Evolutionary conservation across 2,797 vertebrate species (phyloP).

Genomic region (Manis pentadactyla): DNA sequence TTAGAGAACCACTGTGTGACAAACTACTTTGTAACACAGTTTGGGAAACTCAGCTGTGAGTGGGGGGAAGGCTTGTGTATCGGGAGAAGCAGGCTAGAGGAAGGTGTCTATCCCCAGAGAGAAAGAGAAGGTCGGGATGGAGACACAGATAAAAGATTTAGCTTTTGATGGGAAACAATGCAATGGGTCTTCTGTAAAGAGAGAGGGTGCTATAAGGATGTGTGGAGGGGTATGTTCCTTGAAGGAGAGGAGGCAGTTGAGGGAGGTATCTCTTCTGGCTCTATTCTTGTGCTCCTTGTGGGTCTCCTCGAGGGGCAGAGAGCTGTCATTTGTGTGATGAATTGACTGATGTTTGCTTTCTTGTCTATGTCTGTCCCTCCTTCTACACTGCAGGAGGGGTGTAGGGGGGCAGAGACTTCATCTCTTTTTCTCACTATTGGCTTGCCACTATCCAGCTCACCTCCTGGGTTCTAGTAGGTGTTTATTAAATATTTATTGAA

Average conservation of each 20-base stretch:
- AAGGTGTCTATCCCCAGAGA: neutral
- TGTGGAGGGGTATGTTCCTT: neutral
- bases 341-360: neutral
- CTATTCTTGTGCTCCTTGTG: neutral
- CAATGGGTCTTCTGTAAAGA: neutral
- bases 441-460: neutral
- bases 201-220: neutral
- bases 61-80: neutral
- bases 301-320: neutral
- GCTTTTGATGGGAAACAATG: neutral
- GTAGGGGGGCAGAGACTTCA: neutral
- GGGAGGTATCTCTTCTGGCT: neutral
- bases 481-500: neutral
- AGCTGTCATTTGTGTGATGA: neutral
- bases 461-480: neutral
- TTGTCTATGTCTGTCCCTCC: neutral
- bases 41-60: neutral
- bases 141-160: neutral
- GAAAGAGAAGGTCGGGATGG: neutral
- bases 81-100: neutral
- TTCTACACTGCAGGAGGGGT: neutral
- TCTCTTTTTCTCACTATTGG: neutral
- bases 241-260: neutral
- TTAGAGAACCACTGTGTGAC: neutral
- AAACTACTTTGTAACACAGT: neutral